phyloP scores from a whole-genome alignment of 2,113 vertebrate species.

The Tauraco erythrolophus region DNA sequence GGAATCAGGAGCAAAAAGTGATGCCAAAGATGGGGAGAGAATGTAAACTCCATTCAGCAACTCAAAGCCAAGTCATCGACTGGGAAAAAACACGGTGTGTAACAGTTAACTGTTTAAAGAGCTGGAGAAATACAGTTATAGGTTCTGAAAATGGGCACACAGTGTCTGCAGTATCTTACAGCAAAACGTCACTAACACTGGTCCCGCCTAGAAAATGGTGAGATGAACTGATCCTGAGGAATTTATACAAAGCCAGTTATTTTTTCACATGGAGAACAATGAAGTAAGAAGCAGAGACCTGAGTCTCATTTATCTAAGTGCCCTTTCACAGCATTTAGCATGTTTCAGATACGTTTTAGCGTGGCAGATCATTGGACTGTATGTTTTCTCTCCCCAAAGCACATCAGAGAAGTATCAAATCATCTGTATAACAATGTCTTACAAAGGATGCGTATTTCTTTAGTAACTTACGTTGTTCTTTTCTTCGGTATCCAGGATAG shows the following conservation, averaged over 20 bases:
- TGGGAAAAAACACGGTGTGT: background rate
- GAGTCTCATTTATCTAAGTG: background rate
- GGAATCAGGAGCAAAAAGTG: background rate
- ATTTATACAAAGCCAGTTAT: background rate
- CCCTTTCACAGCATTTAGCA: background rate
- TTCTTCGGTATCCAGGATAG: conserved; percentile 51
- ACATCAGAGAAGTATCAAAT: background rate
- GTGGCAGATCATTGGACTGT: background rate
- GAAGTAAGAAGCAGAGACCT: background rate
- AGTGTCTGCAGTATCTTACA: background rate
- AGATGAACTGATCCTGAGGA: background rate
- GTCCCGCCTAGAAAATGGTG: background rate
- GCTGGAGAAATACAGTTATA: background rate
- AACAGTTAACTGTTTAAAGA: background rate
- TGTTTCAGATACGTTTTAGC: background rate
- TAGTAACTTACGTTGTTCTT: conserved; percentile 45
- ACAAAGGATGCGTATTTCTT: background rate
- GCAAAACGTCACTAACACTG: background rate
- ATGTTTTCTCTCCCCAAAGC: background rate
- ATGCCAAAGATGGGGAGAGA: background rate
- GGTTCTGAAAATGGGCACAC: background rate
- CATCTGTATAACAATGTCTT: background rate
- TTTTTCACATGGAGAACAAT: background rate
- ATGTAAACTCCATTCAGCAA: background rate
- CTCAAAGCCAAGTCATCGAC: background rate